Evolutionary conservation across 2,888 invertebrate species (phyloP), one percentile per base, ranked within the genome.

Genomic region (Acanthosepion lycidas): DNA sequence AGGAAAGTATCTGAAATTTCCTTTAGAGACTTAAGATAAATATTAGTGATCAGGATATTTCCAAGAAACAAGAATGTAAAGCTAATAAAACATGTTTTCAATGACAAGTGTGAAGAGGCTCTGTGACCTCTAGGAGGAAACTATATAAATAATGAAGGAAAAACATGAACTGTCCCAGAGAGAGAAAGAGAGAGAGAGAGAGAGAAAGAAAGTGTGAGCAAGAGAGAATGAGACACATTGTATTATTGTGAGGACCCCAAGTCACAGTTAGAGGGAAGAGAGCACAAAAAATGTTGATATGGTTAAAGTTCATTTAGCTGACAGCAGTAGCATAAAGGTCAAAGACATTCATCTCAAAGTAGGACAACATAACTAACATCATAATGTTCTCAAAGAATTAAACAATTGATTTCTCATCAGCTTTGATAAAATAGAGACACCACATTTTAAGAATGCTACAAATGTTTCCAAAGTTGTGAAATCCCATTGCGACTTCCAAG

Each of bases 71-170:
- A 78, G n/a, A n/a, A 78, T 78, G 78, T 33, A 15, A 78, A 78
- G n/a, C 78, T n/a, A 78, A 78, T 78, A 78, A 78, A 78, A 78
- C 78, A n/a, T 78, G 78, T 78, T 78, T 78, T 78, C 78, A 33
- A 78, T 78, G 78, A 78, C 78, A 78, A n/a, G 78, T 78, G n/a
- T 78, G n/a, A 78, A 78, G 78, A 78, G 78, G n/a, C 33, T n/a
- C n/a, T 78, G n/a, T 78, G 78, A 78, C 78, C 78, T 78, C 78
- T n/a, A n/a, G 78, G 78, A 78, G 78, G 78, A 78, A 78, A 78
- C 78, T 78, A 78, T 78, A 78, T 78, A 78, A 78, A 78, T 78
- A 78, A 78, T n/a, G n/a, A 78, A 78, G 78, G 78, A 78, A 78
- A 78, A 78, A 78, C 78, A 78, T 78, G 78, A 78, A 78, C 78